A percentile compares a stretch with the other conserved stretches of the same genome.
These are phyloP conservation scores for Entomyzon cyanotis DNA, from an alignment of 2,113 vertebrate genomes.

Conservation along the genomic window DNA sequence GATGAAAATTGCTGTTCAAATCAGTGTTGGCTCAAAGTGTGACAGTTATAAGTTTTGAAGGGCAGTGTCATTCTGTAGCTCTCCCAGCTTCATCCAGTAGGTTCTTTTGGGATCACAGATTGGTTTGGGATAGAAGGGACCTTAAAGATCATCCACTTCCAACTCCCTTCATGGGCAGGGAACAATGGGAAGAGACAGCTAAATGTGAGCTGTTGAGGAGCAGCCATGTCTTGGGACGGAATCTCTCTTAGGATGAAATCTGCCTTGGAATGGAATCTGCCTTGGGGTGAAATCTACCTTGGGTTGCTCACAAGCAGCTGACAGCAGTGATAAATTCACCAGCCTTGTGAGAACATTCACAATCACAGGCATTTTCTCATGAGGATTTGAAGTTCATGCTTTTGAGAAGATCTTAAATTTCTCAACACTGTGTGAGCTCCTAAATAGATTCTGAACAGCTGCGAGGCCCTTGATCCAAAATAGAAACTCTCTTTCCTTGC, in stretches of 20 bases:
- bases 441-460: background rate
- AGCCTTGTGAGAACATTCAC: background rate
- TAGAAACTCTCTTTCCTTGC: background rate
- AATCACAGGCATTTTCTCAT: background rate
- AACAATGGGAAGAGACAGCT: background rate
- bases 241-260: background rate
- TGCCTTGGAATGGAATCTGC: background rate
- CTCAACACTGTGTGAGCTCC: background rate
- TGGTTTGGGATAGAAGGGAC: background rate
- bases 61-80: accelerated
- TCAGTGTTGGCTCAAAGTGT: accelerated
- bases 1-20: background rate
- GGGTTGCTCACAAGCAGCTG: background rate
- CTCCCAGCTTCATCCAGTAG: background rate
- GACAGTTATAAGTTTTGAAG: background rate
- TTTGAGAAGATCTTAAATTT: slow-evolving; percentile 1
- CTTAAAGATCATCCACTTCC: background rate
- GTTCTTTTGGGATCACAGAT: background rate
- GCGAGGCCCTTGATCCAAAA: background rate
- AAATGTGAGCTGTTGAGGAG: background rate
- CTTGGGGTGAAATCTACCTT: background rate
- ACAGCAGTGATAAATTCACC: background rate
- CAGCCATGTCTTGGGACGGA: background rate
- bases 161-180: background rate
- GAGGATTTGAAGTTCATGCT: background rate